Conservation (phyloP, 1,140 invertebrate genomes). For the Hycleus cichorii region DNA sequence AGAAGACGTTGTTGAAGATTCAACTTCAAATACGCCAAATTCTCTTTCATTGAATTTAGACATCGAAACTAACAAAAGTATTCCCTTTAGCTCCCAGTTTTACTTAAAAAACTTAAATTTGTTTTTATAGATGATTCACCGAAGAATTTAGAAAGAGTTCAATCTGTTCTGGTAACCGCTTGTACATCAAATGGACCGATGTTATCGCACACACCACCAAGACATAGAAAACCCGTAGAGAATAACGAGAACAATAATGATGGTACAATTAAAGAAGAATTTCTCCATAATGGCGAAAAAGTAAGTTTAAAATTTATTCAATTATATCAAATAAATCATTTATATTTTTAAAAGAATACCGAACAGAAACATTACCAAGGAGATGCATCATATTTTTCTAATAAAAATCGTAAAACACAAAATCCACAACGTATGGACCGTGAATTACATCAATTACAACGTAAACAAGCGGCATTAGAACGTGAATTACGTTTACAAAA, state of each 20-base stretch:
- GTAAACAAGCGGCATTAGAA: slow-evolving; percentile 48
- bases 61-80: slow-evolving; percentile 8
- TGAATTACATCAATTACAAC: slow-evolving; percentile 36
- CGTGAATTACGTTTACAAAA: slow-evolving; percentile 56
- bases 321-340: no score
- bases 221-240: slow-evolving; percentile 29
- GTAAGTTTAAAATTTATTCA: slow-evolving; percentile 17
- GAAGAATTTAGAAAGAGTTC: slow-evolving; percentile 30
- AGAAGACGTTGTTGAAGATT: slow-evolving; percentile 14
- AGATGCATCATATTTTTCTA: slow-evolving; percentile 11
- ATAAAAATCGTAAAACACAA: slow-evolving; percentile 22
- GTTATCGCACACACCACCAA: slow-evolving; percentile 35
- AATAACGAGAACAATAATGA: slow-evolving; percentile 17
- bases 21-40: slow-evolving; percentile 3
- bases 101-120: not conserved
- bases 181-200: slow-evolving; percentile 38
- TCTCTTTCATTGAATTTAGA: no score
- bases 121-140: slow-evolving; percentile 21
- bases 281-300: slow-evolving; percentile 32
- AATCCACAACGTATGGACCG: slow-evolving; percentile 27
- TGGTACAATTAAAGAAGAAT: slow-evolving; percentile 28
- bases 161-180: slow-evolving; percentile 38
- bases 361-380: slow-evolving; percentile 18
- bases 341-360: slow-evolving; percentile 1
- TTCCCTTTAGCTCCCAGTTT: not conserved